Percentiles rank a stretch among this genome's conserved stretches.
Conservation (phyloP, 1,140 invertebrate genomes). For the Pristionchus pacificus region DNA sequence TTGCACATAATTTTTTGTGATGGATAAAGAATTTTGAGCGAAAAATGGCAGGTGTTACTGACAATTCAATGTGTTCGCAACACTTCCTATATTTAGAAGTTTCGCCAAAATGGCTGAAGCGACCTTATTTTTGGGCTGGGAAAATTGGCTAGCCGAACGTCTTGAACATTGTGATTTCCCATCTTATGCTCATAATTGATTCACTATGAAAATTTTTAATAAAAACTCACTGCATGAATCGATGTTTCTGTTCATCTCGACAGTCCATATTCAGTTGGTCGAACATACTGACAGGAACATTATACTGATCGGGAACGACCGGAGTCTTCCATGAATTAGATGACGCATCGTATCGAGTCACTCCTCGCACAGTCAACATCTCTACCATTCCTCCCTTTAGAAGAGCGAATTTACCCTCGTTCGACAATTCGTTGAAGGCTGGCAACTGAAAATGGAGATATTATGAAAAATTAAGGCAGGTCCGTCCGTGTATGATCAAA, state of each 20-base stretch:
- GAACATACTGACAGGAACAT: conserved; percentile 45
- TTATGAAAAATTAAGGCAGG: too few relatives aligned
- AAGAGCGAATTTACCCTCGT: conserved; percentile 49
- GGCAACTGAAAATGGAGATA: conserved; percentile 18
- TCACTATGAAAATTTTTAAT: not conserved
- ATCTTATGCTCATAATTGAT: not conserved
- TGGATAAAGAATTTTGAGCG: too few relatives aligned
- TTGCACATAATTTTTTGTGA: too few relatives aligned
- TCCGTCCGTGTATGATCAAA: too few relatives aligned
- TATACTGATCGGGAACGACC: conserved; percentile 19
- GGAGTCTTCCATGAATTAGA: conserved; percentile 38
- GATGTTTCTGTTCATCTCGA: conserved; percentile 32
- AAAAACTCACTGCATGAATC: conserved; percentile 35
- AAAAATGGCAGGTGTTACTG: too few relatives aligned
- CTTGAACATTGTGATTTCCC: too few relatives aligned
- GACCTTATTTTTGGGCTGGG: too few relatives aligned
- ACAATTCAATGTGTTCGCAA: too few relatives aligned
- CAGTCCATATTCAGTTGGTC: conserved; percentile 43
- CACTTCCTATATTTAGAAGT: too few relatives aligned
- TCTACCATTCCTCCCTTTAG: conserved; percentile 64
- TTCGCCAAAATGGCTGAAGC: too few relatives aligned
- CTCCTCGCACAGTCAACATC: conserved; percentile 47
- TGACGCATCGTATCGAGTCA: conserved; percentile 38
- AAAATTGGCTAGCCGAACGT: too few relatives aligned
- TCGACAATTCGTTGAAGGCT: conserved; percentile 41